Evolutionary conservation across 2,113 vertebrate species (phyloP), one percentile per base, ranked within the genome.

Genomic region (Pavo muticus): DNA sequence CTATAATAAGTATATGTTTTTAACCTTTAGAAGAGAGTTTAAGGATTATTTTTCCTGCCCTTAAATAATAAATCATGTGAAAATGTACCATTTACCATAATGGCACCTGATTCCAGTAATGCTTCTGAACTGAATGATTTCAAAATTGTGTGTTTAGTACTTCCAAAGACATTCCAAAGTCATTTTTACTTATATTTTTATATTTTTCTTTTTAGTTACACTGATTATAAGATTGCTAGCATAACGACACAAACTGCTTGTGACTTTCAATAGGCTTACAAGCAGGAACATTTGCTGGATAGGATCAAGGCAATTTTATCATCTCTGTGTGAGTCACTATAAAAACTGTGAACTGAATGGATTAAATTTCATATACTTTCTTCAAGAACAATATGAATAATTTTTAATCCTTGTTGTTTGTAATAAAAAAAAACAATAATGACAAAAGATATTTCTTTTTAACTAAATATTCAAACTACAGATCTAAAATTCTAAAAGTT

Each of bases 1-100:
- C 27, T 32, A 37, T 15, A n/a, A 29, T 60, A 81, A 89, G 6
- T 37, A 14, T 42, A 14, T 32, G 20, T 72, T 59, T 86, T 95
- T 88, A 95, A 93, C 39, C 45, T 96, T 93, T 89, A 80, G 71
- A 91, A 77, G 25, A 81, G 8, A 88, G n/a, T 35, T 79, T 25
- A 73, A 72, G 32, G 5, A 6, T 23, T 27, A 20, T 74, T 80
- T 69, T 76, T 23, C 35, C 35, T 85, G 9, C 25, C 8, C 52
- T 82, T 48, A 23, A 50, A 37, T 77, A 94, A 95, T 91, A 96
- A 93, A 84, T 60, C 59, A 88, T 86, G 10, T 83, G 17, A 91
- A 96, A 95, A 91, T 42, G 2, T 67, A 44, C 3, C 3, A 61
- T 81, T 94, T 95, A 57, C 39, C 50, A 70, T 87, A 92, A 91